These are phyloP conservation scores for Scartelaos histophorus DNA, from an alignment of 2,113 vertebrate species.

Conservation along the genomic window DNA sequence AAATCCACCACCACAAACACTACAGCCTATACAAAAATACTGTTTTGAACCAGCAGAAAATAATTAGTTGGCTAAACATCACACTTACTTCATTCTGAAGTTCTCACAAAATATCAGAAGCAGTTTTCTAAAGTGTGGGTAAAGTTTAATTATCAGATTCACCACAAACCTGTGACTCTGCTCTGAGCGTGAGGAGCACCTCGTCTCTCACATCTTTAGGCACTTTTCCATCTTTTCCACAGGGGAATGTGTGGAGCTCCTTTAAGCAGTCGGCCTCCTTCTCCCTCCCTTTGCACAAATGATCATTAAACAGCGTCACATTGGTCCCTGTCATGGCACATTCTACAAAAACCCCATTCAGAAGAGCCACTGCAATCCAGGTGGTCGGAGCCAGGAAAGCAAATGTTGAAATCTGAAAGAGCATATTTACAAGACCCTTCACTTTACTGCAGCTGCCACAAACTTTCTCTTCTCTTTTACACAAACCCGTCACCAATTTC, in stretches of 20 bases:
- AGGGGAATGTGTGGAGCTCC: constrained; percentile 68
- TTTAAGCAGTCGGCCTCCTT: neutral
- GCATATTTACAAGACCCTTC: rapidly evolving
- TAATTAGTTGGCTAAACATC: too few relatives aligned
- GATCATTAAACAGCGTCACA: rapidly evolving
- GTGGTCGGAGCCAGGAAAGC: constrained; percentile 73
- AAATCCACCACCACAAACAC: constrained; percentile 48
- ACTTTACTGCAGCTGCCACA: rapidly evolving
- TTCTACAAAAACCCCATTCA: constrained; percentile 73
- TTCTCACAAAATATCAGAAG: too few relatives aligned
- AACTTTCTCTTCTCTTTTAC: neutral
- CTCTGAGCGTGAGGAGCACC: constrained; percentile 50
- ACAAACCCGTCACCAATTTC: constrained; percentile 75
- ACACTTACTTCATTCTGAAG: too few relatives aligned
- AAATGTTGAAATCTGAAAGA: constrained; percentile 14
- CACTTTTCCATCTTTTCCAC: neutral
- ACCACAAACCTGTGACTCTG: constrained; percentile 80
- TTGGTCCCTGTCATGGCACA: constrained; percentile 68
- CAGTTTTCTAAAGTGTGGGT: too few relatives aligned
- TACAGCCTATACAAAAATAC: constrained; percentile 39
- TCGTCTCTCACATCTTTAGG: rapidly evolving
- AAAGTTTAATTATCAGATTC: too few relatives aligned
- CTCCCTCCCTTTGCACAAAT: constrained; percentile 29
- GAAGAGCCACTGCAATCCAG: constrained; percentile 80
- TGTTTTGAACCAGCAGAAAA: too few relatives aligned